Evolutionary conservation across 2,888 invertebrate genomes (phyloP).

Genomic region (Diplolepis rosae): DNA sequence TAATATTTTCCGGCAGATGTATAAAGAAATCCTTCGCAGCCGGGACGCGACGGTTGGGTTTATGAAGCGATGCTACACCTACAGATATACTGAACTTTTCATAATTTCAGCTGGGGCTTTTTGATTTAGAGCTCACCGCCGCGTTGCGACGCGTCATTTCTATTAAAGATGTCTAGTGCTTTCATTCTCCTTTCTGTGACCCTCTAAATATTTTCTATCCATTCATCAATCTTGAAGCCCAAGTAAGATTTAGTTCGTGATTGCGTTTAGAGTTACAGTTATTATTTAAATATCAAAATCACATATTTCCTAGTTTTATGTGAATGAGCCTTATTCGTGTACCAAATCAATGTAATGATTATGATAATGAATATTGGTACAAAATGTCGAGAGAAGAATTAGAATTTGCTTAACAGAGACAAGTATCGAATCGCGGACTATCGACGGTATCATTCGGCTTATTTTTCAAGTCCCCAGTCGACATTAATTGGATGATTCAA

Average conservation of each 20-base stretch:
- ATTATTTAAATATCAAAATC: too few species aligned
- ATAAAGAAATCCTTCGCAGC: constrained; percentile 42
- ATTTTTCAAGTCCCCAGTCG: constrained; percentile 53
- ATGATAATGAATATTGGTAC: too few species aligned
- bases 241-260: constrained; percentile 19
- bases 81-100: constrained; percentile 47
- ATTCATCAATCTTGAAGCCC: constrained; percentile 9
- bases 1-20: constrained; percentile 48
- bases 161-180: constrained; percentile 6
- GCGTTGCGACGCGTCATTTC: too few species aligned
- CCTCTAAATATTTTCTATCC: constrained; percentile 27
- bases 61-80: constrained; percentile 24
- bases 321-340: too few species aligned
- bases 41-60: constrained; percentile 4
- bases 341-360: too few species aligned
- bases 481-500: constrained; percentile 65
- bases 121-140: constrained; percentile 53
- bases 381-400: not conserved
- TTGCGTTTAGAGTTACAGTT: constrained; percentile 4
- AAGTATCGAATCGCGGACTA: not conserved
- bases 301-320: too few species aligned
- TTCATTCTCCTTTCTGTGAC: constrained; percentile 23
- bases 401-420: not conserved
- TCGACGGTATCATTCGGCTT: constrained; percentile 42
- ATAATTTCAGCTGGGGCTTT: constrained; percentile 49